Conservation (phyloP, 2,113 vertebrate species). For the Rhinichthys klamathensis region DNA sequence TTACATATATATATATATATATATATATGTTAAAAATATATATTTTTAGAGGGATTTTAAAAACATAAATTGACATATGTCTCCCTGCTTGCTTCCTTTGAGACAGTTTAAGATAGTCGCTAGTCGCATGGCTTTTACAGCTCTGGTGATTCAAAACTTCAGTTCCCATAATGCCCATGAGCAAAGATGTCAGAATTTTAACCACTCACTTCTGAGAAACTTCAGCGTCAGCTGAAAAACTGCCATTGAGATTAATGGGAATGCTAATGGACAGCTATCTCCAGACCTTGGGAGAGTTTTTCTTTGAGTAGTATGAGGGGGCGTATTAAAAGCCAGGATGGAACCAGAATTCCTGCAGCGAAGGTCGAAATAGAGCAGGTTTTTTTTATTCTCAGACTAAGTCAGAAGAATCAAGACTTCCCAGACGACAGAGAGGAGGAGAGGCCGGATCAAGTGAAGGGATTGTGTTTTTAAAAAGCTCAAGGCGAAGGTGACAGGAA, state of each 20-base stretch:
- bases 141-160: background rate
- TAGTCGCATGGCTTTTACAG: background rate
- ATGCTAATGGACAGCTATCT: background rate
- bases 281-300: background rate
- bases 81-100: background rate
- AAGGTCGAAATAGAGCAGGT: background rate
- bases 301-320: background rate
- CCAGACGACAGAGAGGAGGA: background rate
- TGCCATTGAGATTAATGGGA: background rate
- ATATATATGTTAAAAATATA: too few relatives aligned
- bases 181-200: background rate
- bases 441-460: background rate
- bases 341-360: background rate
- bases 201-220: background rate
- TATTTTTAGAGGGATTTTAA: background rate
- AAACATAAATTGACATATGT: background rate
- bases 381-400: background rate
- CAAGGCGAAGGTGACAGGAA: conserved; percentile 28
- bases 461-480: conserved; percentile 19
- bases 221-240: background rate
- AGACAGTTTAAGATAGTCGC: background rate
- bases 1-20: too few relatives aligned
- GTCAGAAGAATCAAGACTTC: conserved; percentile 9
- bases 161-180: background rate
- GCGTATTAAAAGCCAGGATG: conserved; percentile 1